phyloP scores from a whole-genome alignment of 2,797 vertebrate genomes.

The Eulemur coronatus region DNA sequence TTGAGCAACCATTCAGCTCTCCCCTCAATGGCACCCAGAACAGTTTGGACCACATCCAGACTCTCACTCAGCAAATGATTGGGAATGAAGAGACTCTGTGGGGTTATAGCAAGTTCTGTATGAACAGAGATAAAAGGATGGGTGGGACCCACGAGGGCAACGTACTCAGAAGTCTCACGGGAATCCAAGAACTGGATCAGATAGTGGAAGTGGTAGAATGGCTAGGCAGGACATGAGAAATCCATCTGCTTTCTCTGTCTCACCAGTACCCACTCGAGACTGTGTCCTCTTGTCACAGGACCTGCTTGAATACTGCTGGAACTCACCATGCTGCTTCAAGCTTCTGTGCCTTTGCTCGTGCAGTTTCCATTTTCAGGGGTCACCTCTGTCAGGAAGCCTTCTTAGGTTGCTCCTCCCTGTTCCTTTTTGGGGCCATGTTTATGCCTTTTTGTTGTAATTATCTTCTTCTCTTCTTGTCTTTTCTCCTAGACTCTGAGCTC shows the following conservation, averaged over 20 bases:
- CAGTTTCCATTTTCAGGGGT: not conserved
- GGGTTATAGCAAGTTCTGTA: not conserved
- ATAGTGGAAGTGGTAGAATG: not conserved
- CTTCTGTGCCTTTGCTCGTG: not conserved
- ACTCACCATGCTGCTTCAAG: rapidly evolving
- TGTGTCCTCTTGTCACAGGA: not conserved
- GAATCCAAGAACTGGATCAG: not conserved
- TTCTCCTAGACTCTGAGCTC: not conserved
- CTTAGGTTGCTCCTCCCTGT: not conserved
- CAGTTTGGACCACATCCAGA: not conserved
- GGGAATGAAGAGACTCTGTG: not conserved
- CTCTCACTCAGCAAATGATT: not conserved
- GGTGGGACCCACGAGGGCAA: not conserved
- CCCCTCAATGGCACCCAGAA: not conserved
- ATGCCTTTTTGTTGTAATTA: not conserved
- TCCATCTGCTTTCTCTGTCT: not conserved
- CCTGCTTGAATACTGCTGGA: not conserved
- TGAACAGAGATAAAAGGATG: not conserved
- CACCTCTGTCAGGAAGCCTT: not conserved
- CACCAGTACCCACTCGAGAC: too few relatives aligned
- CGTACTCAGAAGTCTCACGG: not conserved
- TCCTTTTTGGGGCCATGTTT: not conserved
- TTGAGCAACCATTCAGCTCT: not conserved
- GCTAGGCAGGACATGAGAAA: not conserved
- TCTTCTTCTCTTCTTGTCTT: not conserved